A percentile compares a stretch with the other conserved stretches of the same genome.
Conservation (phyloP, 2,113 vertebrate species). For the Leucopsar rothschildi region DNA sequence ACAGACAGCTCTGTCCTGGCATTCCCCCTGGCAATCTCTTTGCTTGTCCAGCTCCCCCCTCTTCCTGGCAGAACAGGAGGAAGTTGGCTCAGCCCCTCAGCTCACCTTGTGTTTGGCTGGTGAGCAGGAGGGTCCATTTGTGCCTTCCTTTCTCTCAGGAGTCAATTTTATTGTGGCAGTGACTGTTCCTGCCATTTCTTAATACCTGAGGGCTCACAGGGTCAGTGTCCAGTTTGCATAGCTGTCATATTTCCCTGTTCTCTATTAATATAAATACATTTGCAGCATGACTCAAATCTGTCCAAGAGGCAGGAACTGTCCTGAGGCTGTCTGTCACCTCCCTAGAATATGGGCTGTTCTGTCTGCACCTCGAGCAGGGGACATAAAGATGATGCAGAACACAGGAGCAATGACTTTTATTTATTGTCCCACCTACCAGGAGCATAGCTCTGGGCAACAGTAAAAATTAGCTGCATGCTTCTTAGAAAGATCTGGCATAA, state of each 20-base stretch:
- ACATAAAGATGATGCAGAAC: conserved; percentile 27
- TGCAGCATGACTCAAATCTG: background rate
- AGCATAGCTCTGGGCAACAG: conserved; percentile 56
- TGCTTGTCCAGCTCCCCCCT: background rate
- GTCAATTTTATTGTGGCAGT: background rate
- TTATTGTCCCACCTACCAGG: conserved; percentile 44
- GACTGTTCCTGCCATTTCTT: background rate
- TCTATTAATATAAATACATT: background rate
- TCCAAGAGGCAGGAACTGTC: conserved; percentile 56
- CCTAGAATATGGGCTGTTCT: conserved; percentile 68
- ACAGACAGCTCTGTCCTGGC: background rate
- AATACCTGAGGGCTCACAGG: background rate
- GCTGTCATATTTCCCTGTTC: background rate
- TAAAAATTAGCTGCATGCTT: conserved; percentile 41
- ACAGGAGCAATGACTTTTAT: conserved; percentile 38
- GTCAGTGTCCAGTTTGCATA: background rate
- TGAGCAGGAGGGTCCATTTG: background rate
- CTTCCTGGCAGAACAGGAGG: background rate
- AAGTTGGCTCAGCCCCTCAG: background rate
- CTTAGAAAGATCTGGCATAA: conserved; percentile 30
- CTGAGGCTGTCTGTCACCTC: conserved; percentile 29
- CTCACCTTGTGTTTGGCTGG: background rate
- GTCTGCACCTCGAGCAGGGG: conserved; percentile 45
- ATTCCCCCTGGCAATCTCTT: background rate
- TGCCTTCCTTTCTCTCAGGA: background rate